Conservation (phyloP, 1,140 invertebrate genomes). For the Lerema accius region DNA sequence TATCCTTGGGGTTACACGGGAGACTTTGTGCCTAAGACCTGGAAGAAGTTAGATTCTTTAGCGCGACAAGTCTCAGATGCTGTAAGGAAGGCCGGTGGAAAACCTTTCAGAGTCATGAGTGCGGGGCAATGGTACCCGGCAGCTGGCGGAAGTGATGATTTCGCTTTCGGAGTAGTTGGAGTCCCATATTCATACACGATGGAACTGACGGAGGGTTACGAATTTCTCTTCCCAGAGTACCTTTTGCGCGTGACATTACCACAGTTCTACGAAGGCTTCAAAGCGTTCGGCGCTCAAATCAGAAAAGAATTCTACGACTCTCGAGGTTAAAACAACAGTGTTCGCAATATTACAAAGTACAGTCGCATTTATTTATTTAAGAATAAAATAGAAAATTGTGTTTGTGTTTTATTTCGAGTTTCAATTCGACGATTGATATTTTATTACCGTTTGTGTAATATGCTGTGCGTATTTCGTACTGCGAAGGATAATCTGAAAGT, state of each 20-base stretch:
- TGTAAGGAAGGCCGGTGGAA: conserved; percentile 69
- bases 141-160: conserved; percentile 88
- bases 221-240: conserved; percentile 68
- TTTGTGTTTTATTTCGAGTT: conserved; percentile 35
- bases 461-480: no score
- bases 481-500: not conserved
- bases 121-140: conserved; percentile 84
- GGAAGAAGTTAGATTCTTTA: conserved; percentile 60
- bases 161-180: conserved; percentile 84
- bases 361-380: conserved; percentile 18
- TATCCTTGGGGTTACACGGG: conserved; percentile 85
- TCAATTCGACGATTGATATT: conserved; percentile 2
- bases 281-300: conserved; percentile 57
- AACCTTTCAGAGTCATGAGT: conserved; percentile 79
- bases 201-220: conserved; percentile 84
- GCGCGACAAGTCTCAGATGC: conserved; percentile 65
- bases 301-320: conserved; percentile 52
- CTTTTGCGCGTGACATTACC: conserved; percentile 52
- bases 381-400: conserved; percentile 26
- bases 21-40: conserved; percentile 58
- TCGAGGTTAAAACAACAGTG: conserved; percentile 3
- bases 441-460: conserved; percentile 10
- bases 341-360: conserved; percentile 16
- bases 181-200: conserved; percentile 88
- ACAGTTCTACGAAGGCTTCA: conserved; percentile 72